These are phyloP conservation scores for Himalopsyche phryganea DNA, from an alignment of 1,140 invertebrate species.

Conservation along the genomic window DNA sequence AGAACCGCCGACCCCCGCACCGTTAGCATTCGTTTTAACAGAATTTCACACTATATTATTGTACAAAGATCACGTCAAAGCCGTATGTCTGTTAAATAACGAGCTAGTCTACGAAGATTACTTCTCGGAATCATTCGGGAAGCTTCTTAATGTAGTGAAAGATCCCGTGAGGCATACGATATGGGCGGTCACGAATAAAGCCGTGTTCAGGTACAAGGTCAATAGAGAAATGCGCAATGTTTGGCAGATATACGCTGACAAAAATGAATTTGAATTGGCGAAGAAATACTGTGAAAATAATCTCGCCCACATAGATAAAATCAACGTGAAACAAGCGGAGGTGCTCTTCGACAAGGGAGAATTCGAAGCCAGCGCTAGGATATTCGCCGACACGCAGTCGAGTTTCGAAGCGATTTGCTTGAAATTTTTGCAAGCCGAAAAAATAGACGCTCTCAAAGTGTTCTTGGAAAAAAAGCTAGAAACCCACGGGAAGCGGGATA, in stretches of 20 bases:
- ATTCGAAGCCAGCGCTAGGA: conserved; percentile 79
- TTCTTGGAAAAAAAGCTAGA: conserved; percentile 73
- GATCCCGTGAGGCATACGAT: conserved; percentile 79
- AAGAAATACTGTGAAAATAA: conserved; percentile 77
- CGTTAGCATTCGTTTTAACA: conserved; percentile 78
- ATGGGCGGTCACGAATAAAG: conserved; percentile 81
- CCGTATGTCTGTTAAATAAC: conserved; percentile 81
- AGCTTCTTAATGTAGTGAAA: conserved; percentile 75
- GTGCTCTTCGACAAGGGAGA: conserved; percentile 76
- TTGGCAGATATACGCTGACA: conserved; percentile 86
- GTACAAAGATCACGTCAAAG: conserved; percentile 79
- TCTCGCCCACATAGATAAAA: conserved; percentile 75
- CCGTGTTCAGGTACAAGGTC: conserved; percentile 84
- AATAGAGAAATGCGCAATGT: conserved; percentile 82
- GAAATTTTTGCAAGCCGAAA: conserved; percentile 81
- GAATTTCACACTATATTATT: conserved; percentile 87
- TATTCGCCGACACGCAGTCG: conserved; percentile 85
- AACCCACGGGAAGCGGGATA: conserved; percentile 58
- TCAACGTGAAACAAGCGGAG: conserved; percentile 86
- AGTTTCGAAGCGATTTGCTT: conserved; percentile 93
- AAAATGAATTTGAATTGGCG: conserved; percentile 83
- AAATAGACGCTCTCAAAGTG: conserved; percentile 82
- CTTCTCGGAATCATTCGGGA: conserved; percentile 77
- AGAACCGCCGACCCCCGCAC: conserved; percentile 36
- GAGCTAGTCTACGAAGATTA: conserved; percentile 84